Evolutionary conservation across 2,797 vertebrate genomes (phyloP).

Genomic region (Setipinna tenuifilis): DNA sequence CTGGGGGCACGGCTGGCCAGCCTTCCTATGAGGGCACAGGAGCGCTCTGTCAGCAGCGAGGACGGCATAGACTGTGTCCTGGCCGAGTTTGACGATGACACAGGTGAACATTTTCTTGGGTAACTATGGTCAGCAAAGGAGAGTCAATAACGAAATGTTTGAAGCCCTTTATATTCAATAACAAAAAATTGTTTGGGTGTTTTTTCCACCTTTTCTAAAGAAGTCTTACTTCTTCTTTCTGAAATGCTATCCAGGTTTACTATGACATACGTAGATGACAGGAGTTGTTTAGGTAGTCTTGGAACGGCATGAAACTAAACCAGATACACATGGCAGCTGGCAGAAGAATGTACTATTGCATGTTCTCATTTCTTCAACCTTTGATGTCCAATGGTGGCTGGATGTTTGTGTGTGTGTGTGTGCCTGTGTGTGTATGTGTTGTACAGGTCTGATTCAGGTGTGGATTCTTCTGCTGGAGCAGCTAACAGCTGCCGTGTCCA

Average conservation of each 20-base stretch:
- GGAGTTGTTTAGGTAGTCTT: no score
- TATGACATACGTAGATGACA: neutral
- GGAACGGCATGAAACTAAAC: neutral
- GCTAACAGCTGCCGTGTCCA: conserved; percentile 91
- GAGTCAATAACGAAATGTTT: neutral
- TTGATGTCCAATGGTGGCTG: neutral
- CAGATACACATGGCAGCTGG: neutral
- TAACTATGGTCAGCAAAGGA: neutral
- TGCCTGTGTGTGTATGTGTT: neutral
- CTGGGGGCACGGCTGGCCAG: conserved; percentile 86
- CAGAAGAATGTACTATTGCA: neutral
- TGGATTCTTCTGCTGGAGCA: conserved; percentile 95
- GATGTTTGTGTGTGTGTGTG: no score
- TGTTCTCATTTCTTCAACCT: neutral
- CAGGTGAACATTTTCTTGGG: conserved; percentile 74
- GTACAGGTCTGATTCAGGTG: conserved; percentile 91
- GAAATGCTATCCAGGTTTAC: no score
- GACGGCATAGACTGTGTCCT: conserved; percentile 90
- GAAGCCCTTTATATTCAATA: no score
- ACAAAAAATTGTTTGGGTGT: no score
- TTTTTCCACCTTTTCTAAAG: no score
- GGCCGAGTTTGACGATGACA: conserved; percentile 93
- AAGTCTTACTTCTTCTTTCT: no score
- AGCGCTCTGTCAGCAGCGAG: conserved; percentile 87
- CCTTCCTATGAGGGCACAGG: conserved; percentile 83